Conservation (phyloP, 2,113 vertebrate genomes). For the Clarias batrachus region DNA sequence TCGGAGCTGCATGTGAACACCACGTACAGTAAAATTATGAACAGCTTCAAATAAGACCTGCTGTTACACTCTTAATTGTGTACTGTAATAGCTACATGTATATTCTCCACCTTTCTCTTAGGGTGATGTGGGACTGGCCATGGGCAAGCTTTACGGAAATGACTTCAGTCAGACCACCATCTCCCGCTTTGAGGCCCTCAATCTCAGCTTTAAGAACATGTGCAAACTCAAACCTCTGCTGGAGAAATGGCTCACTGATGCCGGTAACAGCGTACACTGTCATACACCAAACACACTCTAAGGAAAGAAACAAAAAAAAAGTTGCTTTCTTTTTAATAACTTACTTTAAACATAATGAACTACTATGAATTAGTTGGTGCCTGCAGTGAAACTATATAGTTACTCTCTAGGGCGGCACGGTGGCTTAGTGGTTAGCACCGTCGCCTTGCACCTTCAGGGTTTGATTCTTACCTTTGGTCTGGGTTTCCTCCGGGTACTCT, state of each 20-base stretch:
- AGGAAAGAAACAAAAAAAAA: neutral
- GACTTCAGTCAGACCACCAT: slow-evolving; percentile 95
- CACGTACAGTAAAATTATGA: neutral
- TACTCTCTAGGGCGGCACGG: neutral
- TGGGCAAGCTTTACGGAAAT: slow-evolving; percentile 93
- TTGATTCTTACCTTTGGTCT: too few species aligned
- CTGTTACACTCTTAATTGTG: neutral
- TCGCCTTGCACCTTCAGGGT: too few species aligned
- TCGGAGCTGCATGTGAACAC: neutral
- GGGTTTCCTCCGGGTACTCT: too few species aligned
- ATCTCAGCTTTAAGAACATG: slow-evolving; percentile 96
- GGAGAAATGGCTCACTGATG: slow-evolving; percentile 92
- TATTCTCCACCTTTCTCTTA: slow-evolving; percentile 49
- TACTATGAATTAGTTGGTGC: neutral
- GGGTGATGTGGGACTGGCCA: slow-evolving; percentile 90
- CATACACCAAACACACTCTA: neutral
- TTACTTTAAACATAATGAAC: neutral
- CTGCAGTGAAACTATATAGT: neutral
- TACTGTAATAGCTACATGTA: neutral
- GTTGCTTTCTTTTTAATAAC: neutral
- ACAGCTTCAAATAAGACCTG: neutral
- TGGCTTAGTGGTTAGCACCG: too few species aligned
- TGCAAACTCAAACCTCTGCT: slow-evolving; percentile 92
- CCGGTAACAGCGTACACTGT: slow-evolving; percentile 68
- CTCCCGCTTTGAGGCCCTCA: slow-evolving; percentile 92